Percentiles rank a stretch among this genome's conserved stretches.
Conservation (phyloP, 1,140 invertebrate species). For the Aporrectodea caliginosa region DNA sequence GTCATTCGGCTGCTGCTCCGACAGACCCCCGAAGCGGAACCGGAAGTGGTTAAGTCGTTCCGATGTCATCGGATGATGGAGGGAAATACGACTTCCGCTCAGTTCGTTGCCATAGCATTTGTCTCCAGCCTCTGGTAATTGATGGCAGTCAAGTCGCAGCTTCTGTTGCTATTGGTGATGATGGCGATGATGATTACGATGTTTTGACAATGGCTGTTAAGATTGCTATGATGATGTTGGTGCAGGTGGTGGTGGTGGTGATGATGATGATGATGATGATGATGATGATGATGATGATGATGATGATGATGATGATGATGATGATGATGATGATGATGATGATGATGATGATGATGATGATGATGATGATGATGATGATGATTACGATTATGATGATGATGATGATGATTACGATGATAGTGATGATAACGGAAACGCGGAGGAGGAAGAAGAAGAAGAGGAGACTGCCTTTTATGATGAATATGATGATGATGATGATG, state of each 20-base stretch:
- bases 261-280: background rate
- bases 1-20: constrained; percentile 5
- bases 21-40: background rate
- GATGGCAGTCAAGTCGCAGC: background rate
- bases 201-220: too few relatives aligned
- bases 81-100: constrained; percentile 4
- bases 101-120: constrained; percentile 11
- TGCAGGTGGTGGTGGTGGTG: background rate
- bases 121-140: constrained; percentile 20
- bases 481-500: too few relatives aligned
- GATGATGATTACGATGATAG: too few relatives aligned
- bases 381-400: too few relatives aligned
- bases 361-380: too few relatives aligned
- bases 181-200: too few relatives aligned
- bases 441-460: too few relatives aligned
- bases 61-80: constrained; percentile 10
- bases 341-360: too few relatives aligned
- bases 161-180: background rate
- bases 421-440: too few relatives aligned
- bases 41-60: constrained; percentile 19
- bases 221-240: background rate
- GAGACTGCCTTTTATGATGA: too few relatives aligned
- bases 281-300: background rate
- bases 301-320: background rate
- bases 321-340: background rate